These are phyloP conservation scores for Sebastes minor DNA, from an alignment of 2,797 vertebrate genomes.

Conservation along the genomic window DNA sequence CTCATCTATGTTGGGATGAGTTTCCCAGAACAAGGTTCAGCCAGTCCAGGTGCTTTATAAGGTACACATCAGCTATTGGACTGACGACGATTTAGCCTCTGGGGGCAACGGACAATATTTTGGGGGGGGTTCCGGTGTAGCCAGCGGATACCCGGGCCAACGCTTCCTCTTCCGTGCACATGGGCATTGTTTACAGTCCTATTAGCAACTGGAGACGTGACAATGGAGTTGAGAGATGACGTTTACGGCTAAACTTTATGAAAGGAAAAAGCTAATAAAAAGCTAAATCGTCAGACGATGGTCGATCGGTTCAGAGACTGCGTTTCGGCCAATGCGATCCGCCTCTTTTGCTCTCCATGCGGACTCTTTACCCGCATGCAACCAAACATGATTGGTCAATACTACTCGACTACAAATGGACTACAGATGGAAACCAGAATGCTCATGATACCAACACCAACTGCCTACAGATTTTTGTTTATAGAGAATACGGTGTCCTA, in stretches of 20 bases:
- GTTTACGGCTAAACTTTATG: neutral
- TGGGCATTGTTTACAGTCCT: neutral
- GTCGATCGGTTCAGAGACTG: no score
- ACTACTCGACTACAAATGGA: neutral
- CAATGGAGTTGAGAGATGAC: neutral
- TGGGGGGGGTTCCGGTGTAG: neutral
- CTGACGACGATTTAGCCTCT: neutral
- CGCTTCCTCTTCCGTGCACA: neutral
- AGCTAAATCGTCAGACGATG: neutral
- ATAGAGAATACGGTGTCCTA: neutral
- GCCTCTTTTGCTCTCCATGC: no score
- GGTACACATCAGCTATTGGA: neutral
- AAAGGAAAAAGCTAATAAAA: neutral
- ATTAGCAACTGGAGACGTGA: neutral
- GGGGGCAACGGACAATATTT: neutral
- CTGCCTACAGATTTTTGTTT: neutral
- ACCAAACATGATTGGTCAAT: neutral
- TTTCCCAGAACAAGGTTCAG: slow-evolving; percentile 1
- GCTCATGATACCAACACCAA: neutral
- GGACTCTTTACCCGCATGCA: neutral
- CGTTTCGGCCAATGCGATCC: no score
- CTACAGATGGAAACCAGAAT: neutral
- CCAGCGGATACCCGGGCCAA: neutral
- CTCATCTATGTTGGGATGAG: neutral
- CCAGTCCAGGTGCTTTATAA: slow-evolving; percentile 20